phyloP scores from a whole-genome alignment of 2,888 invertebrate genomes.

The Hirtodrosophila alboralis region DNA sequence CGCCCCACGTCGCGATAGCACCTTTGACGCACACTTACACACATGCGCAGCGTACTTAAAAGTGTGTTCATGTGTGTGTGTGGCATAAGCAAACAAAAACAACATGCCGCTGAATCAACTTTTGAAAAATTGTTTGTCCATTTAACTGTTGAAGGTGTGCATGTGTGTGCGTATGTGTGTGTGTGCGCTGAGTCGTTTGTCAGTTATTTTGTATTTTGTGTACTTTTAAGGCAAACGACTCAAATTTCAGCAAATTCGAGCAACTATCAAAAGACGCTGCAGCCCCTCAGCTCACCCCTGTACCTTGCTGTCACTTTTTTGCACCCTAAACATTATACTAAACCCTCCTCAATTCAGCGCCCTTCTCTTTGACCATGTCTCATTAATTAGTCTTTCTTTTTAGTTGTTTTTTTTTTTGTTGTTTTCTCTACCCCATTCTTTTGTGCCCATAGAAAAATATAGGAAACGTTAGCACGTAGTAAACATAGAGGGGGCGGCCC shows the following conservation, averaged over 20 bases:
- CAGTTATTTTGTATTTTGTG: constrained; percentile 50
- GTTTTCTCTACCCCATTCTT: constrained; percentile 34
- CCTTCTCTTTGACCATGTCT: constrained; percentile 39
- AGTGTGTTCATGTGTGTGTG: constrained; percentile 31
- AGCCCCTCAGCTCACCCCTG: constrained; percentile 1
- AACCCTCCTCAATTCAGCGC: constrained; percentile 17
- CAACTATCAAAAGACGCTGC: constrained; percentile 47
- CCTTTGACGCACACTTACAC: constrained; percentile 55
- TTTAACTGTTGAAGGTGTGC: constrained; percentile 27
- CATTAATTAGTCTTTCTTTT: constrained; percentile 56
- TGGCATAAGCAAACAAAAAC: constrained; percentile 69
- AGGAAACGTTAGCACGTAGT: constrained; percentile 50
- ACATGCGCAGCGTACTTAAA: constrained; percentile 52
- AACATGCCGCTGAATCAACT: constrained; percentile 64
- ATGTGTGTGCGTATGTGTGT: constrained; percentile 15
- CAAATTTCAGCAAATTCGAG: constrained; percentile 56
- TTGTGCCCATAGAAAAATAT: constrained; percentile 5
- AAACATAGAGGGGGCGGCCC: constrained; percentile 24
- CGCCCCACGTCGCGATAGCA: constrained; percentile 59
- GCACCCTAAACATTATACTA: constrained; percentile 22
- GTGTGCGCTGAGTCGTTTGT: constrained; percentile 37
- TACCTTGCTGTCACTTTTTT: constrained; percentile 10
- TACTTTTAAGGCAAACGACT: constrained; percentile 58
- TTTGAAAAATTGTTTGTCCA: constrained; percentile 63
- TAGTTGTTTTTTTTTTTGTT: constrained; percentile 52